phyloP scores from a whole-genome alignment of 2,888 invertebrate genomes.

The Hipparchia semele region DNA sequence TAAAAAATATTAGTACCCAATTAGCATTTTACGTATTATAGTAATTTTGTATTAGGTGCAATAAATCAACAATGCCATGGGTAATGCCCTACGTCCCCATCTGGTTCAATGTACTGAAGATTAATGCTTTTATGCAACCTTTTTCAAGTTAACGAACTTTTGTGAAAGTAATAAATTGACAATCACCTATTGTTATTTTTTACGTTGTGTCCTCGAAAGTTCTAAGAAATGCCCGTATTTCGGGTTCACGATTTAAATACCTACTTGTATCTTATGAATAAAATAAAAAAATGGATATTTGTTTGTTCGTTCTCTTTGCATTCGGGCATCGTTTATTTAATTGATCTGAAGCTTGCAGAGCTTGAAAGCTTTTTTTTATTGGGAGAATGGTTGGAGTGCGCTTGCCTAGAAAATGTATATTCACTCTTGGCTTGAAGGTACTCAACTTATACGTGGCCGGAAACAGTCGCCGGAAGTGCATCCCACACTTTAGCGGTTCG shows the following conservation, averaged over 20 bases:
- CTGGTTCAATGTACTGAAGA: background rate
- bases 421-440: too few species aligned
- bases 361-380: background rate
- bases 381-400: too few species aligned
- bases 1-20: too few species aligned
- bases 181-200: constrained; percentile 4
- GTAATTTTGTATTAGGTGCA: too few species aligned
- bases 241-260: background rate
- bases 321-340: too few species aligned
- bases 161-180: background rate
- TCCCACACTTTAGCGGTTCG: too few species aligned
- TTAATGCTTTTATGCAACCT: background rate
- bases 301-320: background rate
- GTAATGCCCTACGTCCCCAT: background rate
- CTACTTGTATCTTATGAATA: background rate
- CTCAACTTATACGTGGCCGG: too few species aligned
- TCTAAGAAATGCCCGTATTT: background rate
- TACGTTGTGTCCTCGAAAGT: background rate
- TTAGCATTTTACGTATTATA: too few species aligned
- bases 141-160: constrained; percentile 11
- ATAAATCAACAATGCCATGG: background rate
- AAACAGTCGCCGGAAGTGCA: too few species aligned
- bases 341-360: too few species aligned
- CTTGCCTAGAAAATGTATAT: too few species aligned
- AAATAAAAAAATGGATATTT: background rate